Percentiles rank a stretch among this genome's conserved stretches.
Conservation (phyloP, 2,888 invertebrate genomes). For the Serrognathus titanus region DNA sequence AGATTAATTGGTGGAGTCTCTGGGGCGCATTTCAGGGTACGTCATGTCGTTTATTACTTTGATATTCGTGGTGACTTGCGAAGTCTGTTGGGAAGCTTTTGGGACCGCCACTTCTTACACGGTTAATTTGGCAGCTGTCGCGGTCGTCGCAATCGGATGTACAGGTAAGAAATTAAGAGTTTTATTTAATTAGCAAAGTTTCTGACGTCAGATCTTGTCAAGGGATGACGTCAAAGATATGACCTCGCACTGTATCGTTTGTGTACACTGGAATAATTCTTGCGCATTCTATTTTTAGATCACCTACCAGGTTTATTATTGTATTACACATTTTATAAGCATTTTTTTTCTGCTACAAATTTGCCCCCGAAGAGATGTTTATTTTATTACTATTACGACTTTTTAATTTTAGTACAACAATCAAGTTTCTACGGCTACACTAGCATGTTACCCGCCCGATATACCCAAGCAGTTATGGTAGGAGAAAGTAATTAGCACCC, state of each 20-base stretch:
- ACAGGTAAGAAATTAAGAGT: constrained; percentile 55
- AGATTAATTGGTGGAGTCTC: neutral
- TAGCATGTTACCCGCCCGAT: constrained; percentile 83
- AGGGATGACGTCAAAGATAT: neutral
- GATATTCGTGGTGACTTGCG: constrained; percentile 79
- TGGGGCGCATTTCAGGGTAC: constrained; percentile 58
- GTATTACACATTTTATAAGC: too few species aligned
- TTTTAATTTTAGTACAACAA: constrained; percentile 67
- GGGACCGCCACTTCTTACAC: constrained; percentile 74
- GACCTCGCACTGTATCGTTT: neutral
- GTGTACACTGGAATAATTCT: neutral
- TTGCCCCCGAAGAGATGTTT: too few species aligned
- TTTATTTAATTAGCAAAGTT: neutral
- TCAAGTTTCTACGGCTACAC: constrained; percentile 94
- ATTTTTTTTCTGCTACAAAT: too few species aligned
- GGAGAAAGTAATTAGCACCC: constrained; percentile 74
- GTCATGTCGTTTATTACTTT: constrained; percentile 77
- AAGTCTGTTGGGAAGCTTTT: constrained; percentile 84
- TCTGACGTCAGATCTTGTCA: neutral
- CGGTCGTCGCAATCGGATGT: constrained; percentile 82
- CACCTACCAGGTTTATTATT: too few species aligned
- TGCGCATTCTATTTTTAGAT: neutral
- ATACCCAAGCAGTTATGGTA: constrained; percentile 93
- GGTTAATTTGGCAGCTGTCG: constrained; percentile 79
- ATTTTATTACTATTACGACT: too few species aligned